Evolutionary conservation across 53 echinoderm and acorn worm genomes (phyloP), one percentile per base, ranked within the genome.

Genomic region (Holothuria leucospilota): DNA sequence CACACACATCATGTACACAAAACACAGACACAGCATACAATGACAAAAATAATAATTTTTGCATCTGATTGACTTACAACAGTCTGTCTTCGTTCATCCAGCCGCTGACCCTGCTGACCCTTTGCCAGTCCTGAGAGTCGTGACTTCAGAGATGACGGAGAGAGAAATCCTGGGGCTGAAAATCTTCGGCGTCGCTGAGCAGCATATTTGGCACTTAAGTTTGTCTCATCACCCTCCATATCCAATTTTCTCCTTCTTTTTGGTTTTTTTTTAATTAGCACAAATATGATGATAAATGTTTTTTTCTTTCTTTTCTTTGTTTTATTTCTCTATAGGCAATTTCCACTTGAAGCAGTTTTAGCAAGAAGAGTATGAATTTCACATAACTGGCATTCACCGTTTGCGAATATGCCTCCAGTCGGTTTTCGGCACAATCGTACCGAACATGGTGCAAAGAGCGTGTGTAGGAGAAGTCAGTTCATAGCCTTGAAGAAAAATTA

Each of bases 341-440:
- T 52, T 52, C 75, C 53, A 52, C 16, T 20, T 16, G 7, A 61
- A 39, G 24, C 80, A 80, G 80, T 80, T 61, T 77, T 80, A 16
- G 56, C 16, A 16, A 16, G 56, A 56, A 56, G 56, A 16, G 56
- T 56, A 56, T 56, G 14, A 56, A 56, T 56, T 56, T 18, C 56
- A 56, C 4, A 4, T 18, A 56, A 56, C 8, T 16, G 15, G 56
- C 56, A 56, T 49, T 80, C 67, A 83, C 41, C 84, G 84, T 66
- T 83, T 83, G 24, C 84, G 41, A 40, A 83, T 83, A 53, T 83
- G 84, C 84, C 84, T 64, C 84, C 84, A 83, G 84, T 83, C 68
- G 42, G 84, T 83, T 46, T 83, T 83, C 39, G 68, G 68, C 23
- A 83, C 29, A 67, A 25, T 83, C 63, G 68, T 66, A 67, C 84